Evolutionary conservation across 2,888 invertebrate genomes (phyloP).

Genomic region (Cataglyphis altisquamis): DNA sequence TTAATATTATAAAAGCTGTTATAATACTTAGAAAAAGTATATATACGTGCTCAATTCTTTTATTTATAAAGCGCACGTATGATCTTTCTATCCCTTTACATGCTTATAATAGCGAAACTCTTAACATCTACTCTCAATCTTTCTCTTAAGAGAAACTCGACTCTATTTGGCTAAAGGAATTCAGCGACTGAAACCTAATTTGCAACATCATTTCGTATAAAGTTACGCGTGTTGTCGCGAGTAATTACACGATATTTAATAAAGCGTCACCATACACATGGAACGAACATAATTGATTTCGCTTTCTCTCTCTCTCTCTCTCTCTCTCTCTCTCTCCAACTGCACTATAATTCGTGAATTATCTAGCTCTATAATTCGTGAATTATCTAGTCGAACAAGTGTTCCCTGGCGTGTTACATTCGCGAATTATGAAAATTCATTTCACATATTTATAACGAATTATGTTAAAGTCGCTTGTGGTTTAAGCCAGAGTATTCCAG

Average conservation of each 20-base stretch:
- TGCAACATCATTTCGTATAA: background rate
- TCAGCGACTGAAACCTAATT: background rate
- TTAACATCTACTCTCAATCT: background rate
- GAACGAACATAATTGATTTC: constrained; percentile 31
- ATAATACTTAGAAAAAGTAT: background rate
- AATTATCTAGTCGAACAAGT: background rate
- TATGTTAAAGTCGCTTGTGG: constrained; percentile 60
- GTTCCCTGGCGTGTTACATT: constrained; percentile 20
- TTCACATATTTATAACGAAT: constrained; percentile 39
- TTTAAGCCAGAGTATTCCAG: background rate
- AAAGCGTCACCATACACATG: background rate
- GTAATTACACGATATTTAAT: background rate
- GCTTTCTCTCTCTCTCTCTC: background rate
- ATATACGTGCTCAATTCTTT: background rate
- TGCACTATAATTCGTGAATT: background rate
- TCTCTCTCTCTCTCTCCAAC: background rate
- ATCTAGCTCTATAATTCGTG: background rate
- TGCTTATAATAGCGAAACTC: constrained; percentile 5
- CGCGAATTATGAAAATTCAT: constrained; percentile 9
- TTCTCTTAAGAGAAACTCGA: constrained; percentile 12
- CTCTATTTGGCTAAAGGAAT: background rate
- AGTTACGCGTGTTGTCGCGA: background rate
- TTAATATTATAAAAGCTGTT: background rate
- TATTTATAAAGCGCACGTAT: constrained; percentile 16
- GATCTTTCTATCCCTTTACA: background rate